phyloP scores from a whole-genome alignment of 2,797 vertebrate species.

The Danio tinwini region DNA sequence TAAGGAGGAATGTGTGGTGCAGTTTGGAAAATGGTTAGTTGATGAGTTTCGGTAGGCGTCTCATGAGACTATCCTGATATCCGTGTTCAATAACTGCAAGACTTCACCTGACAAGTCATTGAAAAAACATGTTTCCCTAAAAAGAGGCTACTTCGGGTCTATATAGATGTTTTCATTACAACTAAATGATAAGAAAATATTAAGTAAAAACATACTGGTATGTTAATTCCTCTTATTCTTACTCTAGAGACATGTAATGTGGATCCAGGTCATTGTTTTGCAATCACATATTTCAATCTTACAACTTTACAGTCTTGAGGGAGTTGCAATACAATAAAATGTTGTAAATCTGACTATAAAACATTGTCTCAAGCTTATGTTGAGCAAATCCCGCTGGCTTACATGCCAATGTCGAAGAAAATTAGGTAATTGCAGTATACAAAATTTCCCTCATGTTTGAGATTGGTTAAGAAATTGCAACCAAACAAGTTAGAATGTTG shows the following conservation, averaged over 20 bases:
- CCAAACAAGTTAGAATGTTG: background rate
- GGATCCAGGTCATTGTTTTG: conserved; percentile 29
- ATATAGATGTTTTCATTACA: conserved; percentile 19
- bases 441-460: conserved; percentile 10
- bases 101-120: conserved; percentile 32
- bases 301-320: background rate
- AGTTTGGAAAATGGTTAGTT: conserved; percentile 40
- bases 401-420: conserved; percentile 24
- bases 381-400: conserved; percentile 24
- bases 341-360: conserved; percentile 15
- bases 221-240: background rate
- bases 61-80: conserved; percentile 38
- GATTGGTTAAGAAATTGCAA: background rate
- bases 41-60: conserved; percentile 37
- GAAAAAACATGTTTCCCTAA: background rate
- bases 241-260: background rate
- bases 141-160: background rate
- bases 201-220: background rate
- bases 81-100: conserved; percentile 15
- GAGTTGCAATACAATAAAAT: conserved; percentile 5
- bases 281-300: background rate
- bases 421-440: conserved; percentile 10
- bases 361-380: conserved; percentile 2
- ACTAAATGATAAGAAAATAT: background rate
- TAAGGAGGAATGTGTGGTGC: conserved; percentile 34